phyloP scores from a whole-genome alignment of 2,797 vertebrate species.

The Tapera naevia region DNA sequence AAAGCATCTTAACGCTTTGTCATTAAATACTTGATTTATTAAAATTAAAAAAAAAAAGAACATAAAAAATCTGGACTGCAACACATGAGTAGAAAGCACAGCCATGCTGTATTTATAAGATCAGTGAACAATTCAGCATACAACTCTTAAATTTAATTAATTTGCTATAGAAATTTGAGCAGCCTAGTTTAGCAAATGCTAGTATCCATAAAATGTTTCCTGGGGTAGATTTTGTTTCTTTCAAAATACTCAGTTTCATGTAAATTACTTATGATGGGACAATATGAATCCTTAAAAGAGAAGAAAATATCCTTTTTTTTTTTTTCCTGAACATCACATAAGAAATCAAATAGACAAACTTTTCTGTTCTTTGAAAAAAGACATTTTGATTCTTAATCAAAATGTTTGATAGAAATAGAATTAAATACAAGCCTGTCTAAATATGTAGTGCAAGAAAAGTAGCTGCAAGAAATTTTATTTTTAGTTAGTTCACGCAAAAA shows the following conservation, averaged over 20 bases:
- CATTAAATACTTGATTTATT: not conserved
- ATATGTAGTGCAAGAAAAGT: not conserved
- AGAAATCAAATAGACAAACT: not conserved
- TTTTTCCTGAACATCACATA: fast-evolving
- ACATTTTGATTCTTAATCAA: not conserved
- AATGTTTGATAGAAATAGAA: not conserved
- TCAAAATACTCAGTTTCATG: not conserved
- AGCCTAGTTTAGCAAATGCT: not conserved
- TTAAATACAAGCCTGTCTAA: not conserved
- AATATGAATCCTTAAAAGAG: not conserved
- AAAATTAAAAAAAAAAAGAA: not conserved
- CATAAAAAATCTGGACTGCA: not conserved
- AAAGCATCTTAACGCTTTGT: not conserved
- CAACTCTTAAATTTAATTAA: slow-evolving; percentile 27
- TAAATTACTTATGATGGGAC: not conserved
- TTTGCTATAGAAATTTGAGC: not conserved
- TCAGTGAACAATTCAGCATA: not conserved
- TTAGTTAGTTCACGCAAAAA: not conserved
- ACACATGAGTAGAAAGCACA: not conserved
- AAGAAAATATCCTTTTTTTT: not conserved
- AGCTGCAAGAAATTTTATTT: not conserved
- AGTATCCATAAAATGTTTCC: not conserved
- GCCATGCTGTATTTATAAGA: not conserved
- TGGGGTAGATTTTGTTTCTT: not conserved
- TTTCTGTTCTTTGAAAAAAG: not conserved